Evolutionary conservation across 2,888 invertebrate genomes (phyloP), one percentile per base, ranked within the genome.

Genomic region (Leptinotarsa tumamoca): DNA sequence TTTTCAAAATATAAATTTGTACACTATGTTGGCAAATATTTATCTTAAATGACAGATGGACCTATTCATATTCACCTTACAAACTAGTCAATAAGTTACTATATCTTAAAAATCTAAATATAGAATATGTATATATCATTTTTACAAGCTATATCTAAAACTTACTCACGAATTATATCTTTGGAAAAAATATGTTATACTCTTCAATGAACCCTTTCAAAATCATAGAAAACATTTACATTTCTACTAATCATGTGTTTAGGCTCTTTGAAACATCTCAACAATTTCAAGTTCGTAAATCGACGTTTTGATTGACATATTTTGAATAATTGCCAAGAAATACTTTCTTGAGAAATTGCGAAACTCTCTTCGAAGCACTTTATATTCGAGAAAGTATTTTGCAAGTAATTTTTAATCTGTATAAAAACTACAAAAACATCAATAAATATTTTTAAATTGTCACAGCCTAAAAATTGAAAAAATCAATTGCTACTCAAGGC

Each of bases 381-480:
- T 50, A 52, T 49, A 67, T 73, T 71, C 68, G 71, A 73, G 67
- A 72, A 67, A 74, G 71, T 71, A 68, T 72, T 67, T 73, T 68
- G 23, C 56, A 72, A 72, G 72, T 76, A 72, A 73, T 73, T 73
- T 77, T 73, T 67, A 75, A 78, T 69, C 71, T 56, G 68, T 79
- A 79, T 80, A 80, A 79, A 80, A 81, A 80, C 82, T 82, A 82
- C 80, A 80, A 80, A 79, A 82, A 82, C 82, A 82, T 83, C 83
- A 83, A 83, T 83, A 83, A 84, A 80, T 81, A 80, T 83, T 79
- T 77, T 79, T 73, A 80, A 77, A 73, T 78, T 79, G 84, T 85
- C 86, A 86, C 86, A 86, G 86, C 86, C 86, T 85, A 85, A 86
- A 85, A 83, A 78, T 83, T 82, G 80, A 82, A 84, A 84, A 82